A percentile compares a stretch with the other conserved stretches of the same genome.
phyloP scores from a whole-genome alignment of 1,140 invertebrate species.

The Mycetomoellerius zeteki region DNA sequence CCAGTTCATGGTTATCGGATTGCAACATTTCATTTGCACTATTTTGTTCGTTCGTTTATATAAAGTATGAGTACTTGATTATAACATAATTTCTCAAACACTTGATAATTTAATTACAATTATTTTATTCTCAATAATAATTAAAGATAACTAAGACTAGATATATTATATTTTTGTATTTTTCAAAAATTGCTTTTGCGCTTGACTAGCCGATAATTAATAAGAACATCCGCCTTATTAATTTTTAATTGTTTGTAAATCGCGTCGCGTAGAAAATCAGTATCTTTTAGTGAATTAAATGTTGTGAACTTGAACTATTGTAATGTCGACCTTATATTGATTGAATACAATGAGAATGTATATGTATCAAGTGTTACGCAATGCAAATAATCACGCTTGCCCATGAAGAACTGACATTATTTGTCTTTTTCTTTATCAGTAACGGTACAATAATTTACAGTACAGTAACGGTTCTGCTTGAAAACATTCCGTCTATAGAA shows the following conservation, averaged over 20 bases:
- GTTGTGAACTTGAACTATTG: conserved; percentile 50
- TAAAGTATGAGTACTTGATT: conserved; percentile 31
- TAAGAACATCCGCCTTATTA: not conserved
- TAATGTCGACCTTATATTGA: conserved; percentile 28
- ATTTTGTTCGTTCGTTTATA: conserved; percentile 21
- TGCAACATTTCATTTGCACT: conserved; percentile 27
- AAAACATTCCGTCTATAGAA: not conserved
- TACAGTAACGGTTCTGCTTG: not conserved
- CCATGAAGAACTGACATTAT: conserved; percentile 13
- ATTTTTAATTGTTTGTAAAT: conserved; percentile 37
- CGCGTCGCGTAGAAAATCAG: not conserved
- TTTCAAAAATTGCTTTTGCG: not conserved
- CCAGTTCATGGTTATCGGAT: conserved; percentile 15
- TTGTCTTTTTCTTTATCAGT: not conserved
- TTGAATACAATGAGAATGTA: conserved; percentile 52
- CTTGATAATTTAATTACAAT: not conserved
- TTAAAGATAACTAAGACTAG: not conserved
- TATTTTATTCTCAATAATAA: not conserved
- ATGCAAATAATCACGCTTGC: conserved; percentile 14
- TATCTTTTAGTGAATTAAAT: not conserved
- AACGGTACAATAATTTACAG: not conserved
- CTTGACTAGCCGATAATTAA: not conserved
- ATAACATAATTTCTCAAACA: not conserved
- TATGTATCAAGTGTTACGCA: conserved; percentile 20
- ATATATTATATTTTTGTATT: not conserved